Evolutionary conservation across 2,888 invertebrate genomes (phyloP), one percentile per base, ranked within the genome.

Genomic region (Dione juno): DNA sequence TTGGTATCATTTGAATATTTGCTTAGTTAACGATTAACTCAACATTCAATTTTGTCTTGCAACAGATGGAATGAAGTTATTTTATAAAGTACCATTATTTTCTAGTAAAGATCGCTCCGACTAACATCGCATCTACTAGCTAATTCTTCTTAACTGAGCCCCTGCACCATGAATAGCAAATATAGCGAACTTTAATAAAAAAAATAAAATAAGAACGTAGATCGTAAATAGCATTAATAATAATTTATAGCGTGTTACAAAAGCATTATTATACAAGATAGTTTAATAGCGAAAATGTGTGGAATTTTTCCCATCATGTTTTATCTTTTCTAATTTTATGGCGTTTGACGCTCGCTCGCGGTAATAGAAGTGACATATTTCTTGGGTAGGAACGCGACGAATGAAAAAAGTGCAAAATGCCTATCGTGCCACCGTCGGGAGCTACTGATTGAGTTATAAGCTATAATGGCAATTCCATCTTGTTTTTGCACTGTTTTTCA

Each of bases 381-480:
- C 81, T 81, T 79, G 79, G 72, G 59, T 78, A 81, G 82, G 88
- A 88, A 88, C 86, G 88, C 85, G 86, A 87, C 87, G 85, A 84
- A 81, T 87, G 84, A 88, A 90, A 73, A 90, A 91, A 90, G 86
- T 89, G 86, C 87, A 86, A 88, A 90, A 92, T 92, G 89, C 89
- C 89, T 85, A 85, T 84, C 86, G 82, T 78, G 82, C 82, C 83
- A 80, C 79, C 80, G 79, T 80, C 83, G 80, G 81, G 72, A 81
- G 75, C 81, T 75, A 81, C 85, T 91, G 91, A 92, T 92, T 92
- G 92, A 92, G 92, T 92, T 92, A 92, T 92, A 90, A 91, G 88
- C 88, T 89, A 89, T 89, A 90, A 91, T 90, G 88, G 88, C 88
- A 82, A 87, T 85, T 87, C 86, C 87, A 88, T 87, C 86, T 84